Evolutionary conservation across 2,113 vertebrate species (phyloP), one percentile per base, ranked within the genome.

Genomic region (Rousettus leschenaultii): DNA sequence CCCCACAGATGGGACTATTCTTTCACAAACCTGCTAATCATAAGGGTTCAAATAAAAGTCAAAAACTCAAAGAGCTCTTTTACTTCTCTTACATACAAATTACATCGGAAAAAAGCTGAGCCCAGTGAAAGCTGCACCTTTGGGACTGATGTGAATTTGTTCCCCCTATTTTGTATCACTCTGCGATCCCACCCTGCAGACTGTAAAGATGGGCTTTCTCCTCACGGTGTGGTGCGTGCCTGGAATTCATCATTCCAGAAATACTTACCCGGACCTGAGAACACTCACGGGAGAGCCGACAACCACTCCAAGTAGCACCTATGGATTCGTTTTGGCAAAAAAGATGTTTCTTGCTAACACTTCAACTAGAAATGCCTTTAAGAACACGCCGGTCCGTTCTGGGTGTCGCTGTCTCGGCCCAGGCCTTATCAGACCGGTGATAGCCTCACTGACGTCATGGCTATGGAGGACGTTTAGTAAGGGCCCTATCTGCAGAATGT

Each of bases 31-130:
- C 22, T 87, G 57, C 40, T 74, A 86, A 83, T 94, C 65, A 40
- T 13, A 38, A 91, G 61, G 53, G 83, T 95, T 95, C 55, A 89
- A 89, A 66, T 68, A 83, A 93, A 86, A 94, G 91, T 96, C 75
- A 95, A 57, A 83, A 57, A 21, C 38, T 40, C 16, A 48, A 86
- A 65, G 61, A 51, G 24, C 7, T 74, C 12, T 66, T 95, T 93
- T 70, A 40, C 75, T 66, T 59, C 85, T 33, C 71, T 45, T 13
- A 61, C 68, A 30, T 55, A 53, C 9, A 87, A 75, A 65, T 86
- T 18, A 77, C 26, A 63, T 10, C 22, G 65, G 66, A 43, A 30
- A 16, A n/a, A 53, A 82, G 30, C n/a, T n/a, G 59, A n/a, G 45
- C 35, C 16, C 18, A 9, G 7, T 14, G 16, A 88, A 70, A 55